A percentile compares a stretch with the other conserved stretches of the same genome.
Evolutionary conservation across 2,888 invertebrate genomes (phyloP).

Genomic region (Ctenicera cuprea): DNA sequence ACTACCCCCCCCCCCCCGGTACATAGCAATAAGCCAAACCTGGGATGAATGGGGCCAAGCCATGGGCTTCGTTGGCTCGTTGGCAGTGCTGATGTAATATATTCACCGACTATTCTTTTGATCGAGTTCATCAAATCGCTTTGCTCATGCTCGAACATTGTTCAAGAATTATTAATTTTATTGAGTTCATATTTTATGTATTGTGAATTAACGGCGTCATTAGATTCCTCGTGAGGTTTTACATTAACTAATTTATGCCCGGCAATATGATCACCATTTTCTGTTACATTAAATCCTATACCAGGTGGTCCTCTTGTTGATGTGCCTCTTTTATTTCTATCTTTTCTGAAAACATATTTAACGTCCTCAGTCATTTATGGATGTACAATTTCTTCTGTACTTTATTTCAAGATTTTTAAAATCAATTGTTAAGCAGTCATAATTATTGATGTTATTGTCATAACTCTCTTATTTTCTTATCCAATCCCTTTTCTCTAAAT

Average conservation of each 20-base stretch:
- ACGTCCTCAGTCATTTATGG: slow-evolving; percentile 38
- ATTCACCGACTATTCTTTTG: neutral
- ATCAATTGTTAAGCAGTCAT: slow-evolving; percentile 42
- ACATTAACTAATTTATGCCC: slow-evolving; percentile 46
- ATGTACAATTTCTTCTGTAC: slow-evolving; percentile 39
- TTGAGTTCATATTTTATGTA: neutral
- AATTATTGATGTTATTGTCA: slow-evolving; percentile 30
- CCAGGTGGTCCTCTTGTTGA: slow-evolving; percentile 46
- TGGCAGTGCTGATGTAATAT: too few species aligned
- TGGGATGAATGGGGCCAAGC: too few species aligned
- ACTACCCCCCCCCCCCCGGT: too few species aligned
- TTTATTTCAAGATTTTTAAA: slow-evolving; percentile 39
- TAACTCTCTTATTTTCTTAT: slow-evolving; percentile 34
- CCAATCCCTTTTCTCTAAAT: slow-evolving; percentile 39
- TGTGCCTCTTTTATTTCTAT: slow-evolving; percentile 36
- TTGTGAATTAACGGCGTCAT: slow-evolving; percentile 38
- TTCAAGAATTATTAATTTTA: neutral
- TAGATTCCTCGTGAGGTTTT: slow-evolving; percentile 33
- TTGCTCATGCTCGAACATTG: too few species aligned
- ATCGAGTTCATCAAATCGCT: slow-evolving; percentile 1
- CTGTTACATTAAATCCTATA: slow-evolving; percentile 46
- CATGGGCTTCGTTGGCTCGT: too few species aligned
- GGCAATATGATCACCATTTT: slow-evolving; percentile 43
- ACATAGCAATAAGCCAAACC: too few species aligned
- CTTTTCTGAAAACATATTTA: slow-evolving; percentile 35